These are phyloP conservation scores for Nematopogon swammerdamellus DNA, from an alignment of 2,888 invertebrate species.

Conservation along the genomic window DNA sequence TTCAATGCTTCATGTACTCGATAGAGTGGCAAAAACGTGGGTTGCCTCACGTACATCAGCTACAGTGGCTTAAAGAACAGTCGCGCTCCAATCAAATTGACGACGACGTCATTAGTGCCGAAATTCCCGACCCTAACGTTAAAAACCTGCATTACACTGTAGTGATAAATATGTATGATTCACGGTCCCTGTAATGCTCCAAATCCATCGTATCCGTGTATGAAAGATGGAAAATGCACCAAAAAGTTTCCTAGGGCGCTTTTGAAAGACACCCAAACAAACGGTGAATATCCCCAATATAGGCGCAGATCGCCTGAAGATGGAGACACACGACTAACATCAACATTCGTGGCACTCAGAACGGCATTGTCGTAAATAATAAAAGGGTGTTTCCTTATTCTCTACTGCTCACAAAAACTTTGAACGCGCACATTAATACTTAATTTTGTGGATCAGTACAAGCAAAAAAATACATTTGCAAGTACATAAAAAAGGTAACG, in stretches of 20 bases:
- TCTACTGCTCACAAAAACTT: not conserved
- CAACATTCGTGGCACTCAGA: constrained; percentile 1
- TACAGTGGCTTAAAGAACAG: constrained; percentile 19
- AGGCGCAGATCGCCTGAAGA: constrained; percentile 14
- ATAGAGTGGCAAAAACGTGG: constrained; percentile 12
- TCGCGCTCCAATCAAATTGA: constrained; percentile 19
- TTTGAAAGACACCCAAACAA: constrained; percentile 14
- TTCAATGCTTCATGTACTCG: constrained; percentile 13
- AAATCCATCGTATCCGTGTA: constrained; percentile 25
- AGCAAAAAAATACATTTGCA: constrained; percentile 14
- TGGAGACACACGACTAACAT: constrained; percentile 11
- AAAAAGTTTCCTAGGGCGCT: constrained; percentile 14
- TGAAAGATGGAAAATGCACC: constrained; percentile 22
- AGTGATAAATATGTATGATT: constrained; percentile 24
- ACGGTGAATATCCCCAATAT: constrained; percentile 8
- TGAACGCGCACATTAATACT: not conserved
- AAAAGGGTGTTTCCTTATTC: not conserved
- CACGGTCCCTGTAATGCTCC: constrained; percentile 30
- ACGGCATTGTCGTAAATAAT: not conserved
- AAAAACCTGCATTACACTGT: constrained; percentile 20
- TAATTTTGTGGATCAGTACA: not conserved
- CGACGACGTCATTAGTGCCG: constrained; percentile 22
- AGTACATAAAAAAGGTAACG: constrained; percentile 13
- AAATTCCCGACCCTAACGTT: constrained; percentile 19
- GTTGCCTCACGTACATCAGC: constrained; percentile 8